phyloP scores from a whole-genome alignment of 92 coral and sea anemone species.

The Montipora capitata region DNA sequence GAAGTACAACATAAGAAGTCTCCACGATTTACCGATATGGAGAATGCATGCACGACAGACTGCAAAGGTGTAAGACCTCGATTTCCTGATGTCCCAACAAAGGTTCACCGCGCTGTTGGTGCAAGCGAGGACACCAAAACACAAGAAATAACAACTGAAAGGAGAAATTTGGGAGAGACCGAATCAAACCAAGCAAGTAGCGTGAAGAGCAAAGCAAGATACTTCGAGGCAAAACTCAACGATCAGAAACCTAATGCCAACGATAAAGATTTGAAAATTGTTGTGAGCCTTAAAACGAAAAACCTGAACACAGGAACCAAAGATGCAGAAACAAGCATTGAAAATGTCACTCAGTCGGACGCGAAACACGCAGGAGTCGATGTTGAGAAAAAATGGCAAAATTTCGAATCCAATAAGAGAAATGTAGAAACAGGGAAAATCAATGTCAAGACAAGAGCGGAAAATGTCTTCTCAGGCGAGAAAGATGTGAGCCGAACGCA shows the following conservation, averaged over 20 bases:
- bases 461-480: background rate
- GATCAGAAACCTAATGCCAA: background rate
- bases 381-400: background rate
- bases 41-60: background rate
- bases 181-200: background rate
- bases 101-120: no score
- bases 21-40: background rate
- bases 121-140: no score
- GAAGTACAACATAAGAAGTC: no score
- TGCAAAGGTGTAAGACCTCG: background rate
- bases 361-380: background rate
- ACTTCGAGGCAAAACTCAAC: background rate
- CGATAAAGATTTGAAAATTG: background rate
- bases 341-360: background rate
- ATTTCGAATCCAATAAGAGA: background rate
- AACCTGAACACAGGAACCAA: background rate
- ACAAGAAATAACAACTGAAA: background rate
- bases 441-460: slow-evolving; percentile 3
- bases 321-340: background rate
- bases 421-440: background rate
- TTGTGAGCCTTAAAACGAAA: background rate
- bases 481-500: background rate
- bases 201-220: background rate
- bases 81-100: no score
- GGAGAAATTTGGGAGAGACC: background rate